Base-by-base conservation (phyloP, 2,888 invertebrate genomes). In the Drosophila dives region DNA sequence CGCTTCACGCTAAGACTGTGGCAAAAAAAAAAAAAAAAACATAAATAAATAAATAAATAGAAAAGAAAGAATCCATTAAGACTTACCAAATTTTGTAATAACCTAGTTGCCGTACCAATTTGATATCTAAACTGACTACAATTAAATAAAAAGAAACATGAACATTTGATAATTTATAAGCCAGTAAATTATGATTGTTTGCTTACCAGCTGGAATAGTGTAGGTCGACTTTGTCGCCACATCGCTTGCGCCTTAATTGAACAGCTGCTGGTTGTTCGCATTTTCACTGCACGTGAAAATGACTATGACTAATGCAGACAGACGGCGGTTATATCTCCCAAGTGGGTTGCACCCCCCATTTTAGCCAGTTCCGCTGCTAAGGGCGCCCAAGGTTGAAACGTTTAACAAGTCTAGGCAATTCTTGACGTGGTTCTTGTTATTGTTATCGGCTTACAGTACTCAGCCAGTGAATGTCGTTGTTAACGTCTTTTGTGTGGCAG, bases 401-500 rank as follows among this genome's bases (percentile, higher is more conserved):
- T 86, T 86, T 86, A 86, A 79, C 82, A 70, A 71, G 70, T 72
- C 64, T 70, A 49, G 59, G 64, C 58, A 54, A 64, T 67, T 65
- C 64, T 64, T 53, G 29, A 33, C 50, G 64, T 63, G 50, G 59
- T 38, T 59, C 33, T 42, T 67, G 53, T 63, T 62, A 45, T 38
- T 62, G 49, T 51, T 61, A 40, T 55, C 62, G 50, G 23, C 65
- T 74, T 63, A 65, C 64, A 64, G 76, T 69, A 29, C 8, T 23
- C 45, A 74, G 64, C 62, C 66, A 23, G 61, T 70, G 60, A 61
- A 65, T 60, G 63, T 59, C 50, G 64, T 59, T 64, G 59, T 79
- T 79, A 79, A 79, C 72, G 72, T 72, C 73, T 71, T 75, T 83
- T 72, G 55, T 78, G 70, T 68, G 68, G 65, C 87, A 86, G 86